Conservation (phyloP, 2,797 vertebrate species). For the Apogon hyalosoma region DNA sequence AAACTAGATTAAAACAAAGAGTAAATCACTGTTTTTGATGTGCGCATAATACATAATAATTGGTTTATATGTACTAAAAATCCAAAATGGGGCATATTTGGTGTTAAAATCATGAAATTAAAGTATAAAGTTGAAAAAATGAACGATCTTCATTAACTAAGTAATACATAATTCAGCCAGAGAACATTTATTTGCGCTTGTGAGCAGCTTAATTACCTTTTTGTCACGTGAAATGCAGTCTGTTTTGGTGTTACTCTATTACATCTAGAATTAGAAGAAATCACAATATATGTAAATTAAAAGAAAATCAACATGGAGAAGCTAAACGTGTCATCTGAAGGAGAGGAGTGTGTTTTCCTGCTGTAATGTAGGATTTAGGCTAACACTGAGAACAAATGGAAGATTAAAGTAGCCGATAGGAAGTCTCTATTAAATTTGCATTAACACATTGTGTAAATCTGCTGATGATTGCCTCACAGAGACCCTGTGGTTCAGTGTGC, state of each 20-base stretch:
- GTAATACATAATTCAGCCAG: too few species aligned
- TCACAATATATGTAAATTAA: constrained; percentile 13
- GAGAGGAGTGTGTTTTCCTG: constrained; percentile 35
- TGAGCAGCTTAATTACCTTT: too few species aligned
- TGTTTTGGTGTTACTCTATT: background rate
- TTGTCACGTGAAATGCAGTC: background rate
- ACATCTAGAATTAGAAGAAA: constrained; percentile 17
- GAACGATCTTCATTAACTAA: too few species aligned
- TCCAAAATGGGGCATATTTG: too few species aligned
- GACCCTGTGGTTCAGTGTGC: constrained; percentile 90
- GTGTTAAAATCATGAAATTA: too few species aligned
- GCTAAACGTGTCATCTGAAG: constrained; percentile 23
- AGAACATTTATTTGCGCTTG: too few species aligned
- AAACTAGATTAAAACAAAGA: too few species aligned
- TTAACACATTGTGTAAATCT: constrained; percentile 89
- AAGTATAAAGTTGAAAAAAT: too few species aligned
- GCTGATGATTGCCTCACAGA: constrained; percentile 90
- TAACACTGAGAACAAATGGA: constrained; percentile 77
- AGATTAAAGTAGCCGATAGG: constrained; percentile 84
- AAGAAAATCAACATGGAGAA: background rate
- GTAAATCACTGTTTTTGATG: too few species aligned
- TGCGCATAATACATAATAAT: too few species aligned
- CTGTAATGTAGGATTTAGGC: constrained; percentile 54
- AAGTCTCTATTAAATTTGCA: constrained; percentile 90
- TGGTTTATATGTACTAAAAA: too few species aligned